Evolutionary conservation across 2,888 invertebrate genomes (phyloP).

Genomic region (Meloe dianella): DNA sequence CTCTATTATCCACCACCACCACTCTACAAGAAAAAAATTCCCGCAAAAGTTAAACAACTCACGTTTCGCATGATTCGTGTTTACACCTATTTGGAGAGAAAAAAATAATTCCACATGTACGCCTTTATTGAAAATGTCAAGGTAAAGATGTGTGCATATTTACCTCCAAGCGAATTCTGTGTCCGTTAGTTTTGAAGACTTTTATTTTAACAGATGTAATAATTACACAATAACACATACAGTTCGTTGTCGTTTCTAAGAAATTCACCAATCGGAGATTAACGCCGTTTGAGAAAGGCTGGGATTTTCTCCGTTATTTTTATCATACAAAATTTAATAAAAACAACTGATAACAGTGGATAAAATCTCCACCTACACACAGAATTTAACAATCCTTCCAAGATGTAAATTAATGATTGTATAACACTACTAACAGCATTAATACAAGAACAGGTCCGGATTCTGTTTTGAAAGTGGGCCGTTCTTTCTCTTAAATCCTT

Average conservation of each 20-base stretch:
- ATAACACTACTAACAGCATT: not conserved
- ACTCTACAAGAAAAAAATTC: not conserved
- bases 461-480: constrained; percentile 13
- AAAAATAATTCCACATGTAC: not conserved
- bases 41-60: not conserved
- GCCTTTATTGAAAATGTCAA: constrained; percentile 4
- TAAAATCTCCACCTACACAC: not conserved
- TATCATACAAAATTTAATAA: too few species aligned
- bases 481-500: not conserved
- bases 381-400: not conserved
- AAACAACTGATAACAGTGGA: too few species aligned
- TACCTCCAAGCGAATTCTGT: constrained; percentile 2
- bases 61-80: not conserved
- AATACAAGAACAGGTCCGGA: constrained; percentile 9
- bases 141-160: constrained; percentile 12
- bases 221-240: constrained; percentile 1
- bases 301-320: too few species aligned
- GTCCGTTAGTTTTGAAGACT: not conserved
- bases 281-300: too few species aligned
- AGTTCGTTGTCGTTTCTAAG: constrained; percentile 1
- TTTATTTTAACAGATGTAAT: constrained; percentile 4
- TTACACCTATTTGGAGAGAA: not conserved
- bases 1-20: not conserved
- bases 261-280: not conserved
- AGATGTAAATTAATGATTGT: not conserved